A percentile compares a stretch with the other conserved stretches of the same genome.
These are phyloP conservation scores for Catocala fraxini DNA, from an alignment of 2,888 invertebrate genomes.

Conservation along the genomic window DNA sequence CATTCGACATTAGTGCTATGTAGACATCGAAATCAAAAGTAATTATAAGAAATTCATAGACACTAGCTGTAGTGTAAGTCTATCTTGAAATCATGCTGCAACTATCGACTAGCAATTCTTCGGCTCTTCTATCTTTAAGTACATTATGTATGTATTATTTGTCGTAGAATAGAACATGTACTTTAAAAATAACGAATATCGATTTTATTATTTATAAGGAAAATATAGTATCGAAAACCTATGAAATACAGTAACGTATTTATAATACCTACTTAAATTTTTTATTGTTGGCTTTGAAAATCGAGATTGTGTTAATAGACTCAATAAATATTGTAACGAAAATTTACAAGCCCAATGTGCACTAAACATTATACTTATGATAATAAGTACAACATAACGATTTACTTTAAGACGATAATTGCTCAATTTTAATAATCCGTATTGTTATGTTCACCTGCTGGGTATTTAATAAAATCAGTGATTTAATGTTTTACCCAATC, in stretches of 20 bases:
- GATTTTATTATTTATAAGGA: conserved; percentile 84
- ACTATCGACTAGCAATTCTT: conserved; percentile 58
- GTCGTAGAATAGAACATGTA: conserved; percentile 88
- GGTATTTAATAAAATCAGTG: conserved; percentile 14
- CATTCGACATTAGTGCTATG: conserved; percentile 56
- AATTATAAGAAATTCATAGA: conserved; percentile 54
- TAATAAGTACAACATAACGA: conserved; percentile 78
- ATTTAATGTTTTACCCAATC: background rate
- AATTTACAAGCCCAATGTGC: conserved; percentile 55
- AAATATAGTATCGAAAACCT: conserved; percentile 57
- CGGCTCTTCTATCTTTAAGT: conserved; percentile 59
- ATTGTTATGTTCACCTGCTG: conserved; percentile 38
- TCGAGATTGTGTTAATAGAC: conserved; percentile 44
- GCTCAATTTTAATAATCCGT: conserved; percentile 79
- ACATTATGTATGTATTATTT: conserved; percentile 59
- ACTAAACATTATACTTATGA: conserved; percentile 70
- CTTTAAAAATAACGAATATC: conserved; percentile 71
- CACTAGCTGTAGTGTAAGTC: conserved; percentile 48
- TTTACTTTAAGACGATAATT: conserved; percentile 80
- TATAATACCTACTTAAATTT: conserved; percentile 38
- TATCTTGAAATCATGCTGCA: conserved; percentile 56
- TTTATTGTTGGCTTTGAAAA: conserved; percentile 50
- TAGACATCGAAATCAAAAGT: conserved; percentile 66
- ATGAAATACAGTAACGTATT: conserved; percentile 56
- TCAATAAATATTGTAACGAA: conserved; percentile 36